These are phyloP conservation scores for Erebia aethiops DNA, from an alignment of 2,888 invertebrate genomes.

Conservation along the genomic window DNA sequence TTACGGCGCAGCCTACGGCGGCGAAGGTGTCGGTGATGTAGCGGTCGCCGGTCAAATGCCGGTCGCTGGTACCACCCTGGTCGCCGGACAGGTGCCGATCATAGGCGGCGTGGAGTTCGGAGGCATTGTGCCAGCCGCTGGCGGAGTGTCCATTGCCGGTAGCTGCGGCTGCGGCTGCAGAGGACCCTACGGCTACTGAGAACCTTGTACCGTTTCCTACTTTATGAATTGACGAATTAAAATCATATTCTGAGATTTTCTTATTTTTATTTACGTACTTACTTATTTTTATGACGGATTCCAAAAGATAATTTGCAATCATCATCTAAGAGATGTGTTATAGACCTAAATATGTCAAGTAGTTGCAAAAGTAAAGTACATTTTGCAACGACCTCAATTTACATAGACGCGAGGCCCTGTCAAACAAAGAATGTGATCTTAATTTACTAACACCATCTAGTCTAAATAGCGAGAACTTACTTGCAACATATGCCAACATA, in stretches of 20 bases:
- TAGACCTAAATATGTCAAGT: too few species aligned
- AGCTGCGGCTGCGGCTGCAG: constrained; percentile 35
- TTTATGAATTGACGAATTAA: constrained; percentile 3
- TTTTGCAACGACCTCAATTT: too few species aligned
- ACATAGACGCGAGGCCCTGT: too few species aligned
- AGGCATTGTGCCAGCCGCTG: constrained; percentile 29
- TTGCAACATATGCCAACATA: too few species aligned
- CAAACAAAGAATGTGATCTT: too few species aligned
- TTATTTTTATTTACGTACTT: background rate
- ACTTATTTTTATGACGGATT: background rate
- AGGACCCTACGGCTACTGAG: constrained; percentile 18
- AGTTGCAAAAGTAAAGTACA: too few species aligned
- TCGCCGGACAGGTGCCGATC: constrained; percentile 35
- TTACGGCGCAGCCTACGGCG: constrained; percentile 43
- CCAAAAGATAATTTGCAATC: background rate
- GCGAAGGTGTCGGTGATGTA: constrained; percentile 46
- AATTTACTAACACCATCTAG: too few species aligned
- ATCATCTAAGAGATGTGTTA: too few species aligned
- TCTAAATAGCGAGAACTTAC: too few species aligned
- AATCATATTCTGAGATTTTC: background rate
- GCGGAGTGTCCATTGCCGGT: constrained; percentile 29
- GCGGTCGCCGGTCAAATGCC: constrained; percentile 47
- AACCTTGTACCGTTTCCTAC: background rate
- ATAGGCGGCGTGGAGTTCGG: constrained; percentile 23
- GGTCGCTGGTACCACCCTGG: constrained; percentile 46